Evolutionary conservation across 2,113 vertebrate genomes (phyloP), one percentile per base, ranked within the genome.

Genomic region (Rhadina sibilatrix): DNA sequence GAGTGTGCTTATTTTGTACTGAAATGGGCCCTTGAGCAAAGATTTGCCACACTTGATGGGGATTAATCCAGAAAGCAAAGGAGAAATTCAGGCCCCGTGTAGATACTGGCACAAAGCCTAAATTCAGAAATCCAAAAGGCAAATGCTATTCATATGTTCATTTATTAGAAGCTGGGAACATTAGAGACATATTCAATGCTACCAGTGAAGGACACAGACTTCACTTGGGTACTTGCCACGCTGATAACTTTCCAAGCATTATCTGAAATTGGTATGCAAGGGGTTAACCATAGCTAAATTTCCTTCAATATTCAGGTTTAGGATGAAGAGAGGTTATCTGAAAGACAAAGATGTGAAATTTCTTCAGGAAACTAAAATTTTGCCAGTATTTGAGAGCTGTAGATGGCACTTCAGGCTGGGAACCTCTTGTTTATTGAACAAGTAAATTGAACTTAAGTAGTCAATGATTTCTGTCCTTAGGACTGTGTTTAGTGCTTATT

Each of bases 51-150:
- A 78, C 47, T 94, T 83, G 71, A 63, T 33, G 47, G 17, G 82
- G 64, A 90, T 94, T 93, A 96, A 95, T 66, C 56, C 35, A 93
- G 64, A 83, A 95, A 86, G 64, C 5, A 1, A 96, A 91, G 59
- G 38, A 83, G 57, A 91, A 89, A 87, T 69, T 83, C 52, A 69
- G 47, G 38, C 33, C 64, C 21, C 5, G 1, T 56, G 66, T 65
- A 88, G n/a, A 69, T 25, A 35, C 46, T 83, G 78, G 75, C 82
- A 74, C 47, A 83, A 69, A 88, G 71, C 82, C 90, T 20, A 81
- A 77, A 81, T 56, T 47, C 40, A 86, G 52, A 90, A 60, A 75
- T 94, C 68, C 52, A 81, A 52, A 85, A 83, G 56, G 35, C 69
- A 88, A 90, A 65, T 83, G 21, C 19, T 70, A 13, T 44, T 90